phyloP scores from a whole-genome alignment of 2,113 vertebrate species.

The Otis tarda region DNA sequence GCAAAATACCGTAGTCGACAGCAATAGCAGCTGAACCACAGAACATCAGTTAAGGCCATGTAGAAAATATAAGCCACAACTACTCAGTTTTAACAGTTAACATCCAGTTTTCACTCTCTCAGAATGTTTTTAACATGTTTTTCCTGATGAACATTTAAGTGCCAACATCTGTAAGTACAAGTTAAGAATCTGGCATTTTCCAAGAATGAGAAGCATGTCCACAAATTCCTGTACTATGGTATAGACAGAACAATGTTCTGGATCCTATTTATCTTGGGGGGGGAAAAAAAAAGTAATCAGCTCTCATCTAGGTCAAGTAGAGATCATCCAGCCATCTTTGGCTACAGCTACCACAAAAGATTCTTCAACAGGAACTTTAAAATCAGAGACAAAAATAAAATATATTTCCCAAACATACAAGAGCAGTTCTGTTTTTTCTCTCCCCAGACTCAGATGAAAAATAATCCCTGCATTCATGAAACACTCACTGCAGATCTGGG shows the following conservation, averaged over 20 bases:
- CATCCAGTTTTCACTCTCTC: slow-evolving; percentile 4
- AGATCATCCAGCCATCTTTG: slow-evolving; percentile 37
- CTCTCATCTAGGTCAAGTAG: slow-evolving; percentile 22
- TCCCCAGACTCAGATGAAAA: background rate
- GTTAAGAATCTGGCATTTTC: slow-evolving; percentile 34
- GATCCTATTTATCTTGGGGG: background rate
- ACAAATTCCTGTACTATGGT: slow-evolving; percentile 25
- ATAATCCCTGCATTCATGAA: background rate
- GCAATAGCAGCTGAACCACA: background rate
- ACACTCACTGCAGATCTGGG: background rate
- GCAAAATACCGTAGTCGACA: background rate
- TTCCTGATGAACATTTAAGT: slow-evolving; percentile 1
- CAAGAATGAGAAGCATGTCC: slow-evolving; percentile 40
- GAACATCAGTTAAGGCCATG: background rate
- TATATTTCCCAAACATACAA: background rate
- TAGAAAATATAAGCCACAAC: background rate
- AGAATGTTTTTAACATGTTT: slow-evolving; percentile 45
- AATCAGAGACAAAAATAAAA: background rate
- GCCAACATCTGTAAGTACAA: slow-evolving; percentile 24
- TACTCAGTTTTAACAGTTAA: background rate
- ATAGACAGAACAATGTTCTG: slow-evolving; percentile 20
- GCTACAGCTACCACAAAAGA: slow-evolving; percentile 19
- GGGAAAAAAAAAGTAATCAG: background rate
- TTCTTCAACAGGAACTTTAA: slow-evolving; percentile 5
- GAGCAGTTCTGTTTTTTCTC: background rate